Percentiles rank a stretch among this genome's conserved stretches.
phyloP scores from a whole-genome alignment of 2,113 vertebrate species.

The Balaeniceps rex region DNA sequence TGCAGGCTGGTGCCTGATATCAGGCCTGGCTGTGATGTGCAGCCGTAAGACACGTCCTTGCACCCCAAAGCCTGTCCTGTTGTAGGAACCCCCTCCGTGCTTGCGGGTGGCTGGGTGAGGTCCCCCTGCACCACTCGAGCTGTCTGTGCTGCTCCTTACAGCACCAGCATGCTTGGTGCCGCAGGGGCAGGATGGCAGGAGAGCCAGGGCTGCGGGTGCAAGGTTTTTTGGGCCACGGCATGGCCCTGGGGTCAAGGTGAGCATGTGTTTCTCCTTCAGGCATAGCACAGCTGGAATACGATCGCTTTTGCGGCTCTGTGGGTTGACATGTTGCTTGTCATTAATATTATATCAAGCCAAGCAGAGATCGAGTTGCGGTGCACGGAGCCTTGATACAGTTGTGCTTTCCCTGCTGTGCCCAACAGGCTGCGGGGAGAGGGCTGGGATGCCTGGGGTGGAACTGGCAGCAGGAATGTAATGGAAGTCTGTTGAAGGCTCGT shows the following conservation, averaged over 20 bases:
- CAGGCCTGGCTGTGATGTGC: too few relatives aligned
- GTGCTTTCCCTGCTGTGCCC: neutral
- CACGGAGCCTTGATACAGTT: fast-evolving
- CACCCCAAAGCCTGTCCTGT: neutral
- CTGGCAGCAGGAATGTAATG: neutral
- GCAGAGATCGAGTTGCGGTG: neutral
- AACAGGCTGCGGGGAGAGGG: neutral
- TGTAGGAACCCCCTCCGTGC: too few relatives aligned
- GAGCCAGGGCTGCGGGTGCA: fast-evolving
- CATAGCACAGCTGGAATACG: neutral
- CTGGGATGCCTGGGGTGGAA: neutral
- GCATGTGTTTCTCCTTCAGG: neutral
- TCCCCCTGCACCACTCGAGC: neutral
- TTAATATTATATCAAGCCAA: neutral
- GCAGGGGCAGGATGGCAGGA: neutral
- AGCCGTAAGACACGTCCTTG: neutral
- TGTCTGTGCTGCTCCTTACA: neutral
- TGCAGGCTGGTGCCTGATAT: neutral
- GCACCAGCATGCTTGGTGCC: fast-evolving
- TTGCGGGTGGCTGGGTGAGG: neutral
- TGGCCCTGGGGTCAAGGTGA: neutral
- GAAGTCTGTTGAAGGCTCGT: neutral
- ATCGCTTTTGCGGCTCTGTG: neutral
- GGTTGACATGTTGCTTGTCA: neutral
- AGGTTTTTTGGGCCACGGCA: fast-evolving